Percentiles rank a stretch among this genome's conserved stretches.
Evolutionary conservation across 2,113 vertebrate genomes (phyloP).

Genomic region (Hippolais icterina): DNA sequence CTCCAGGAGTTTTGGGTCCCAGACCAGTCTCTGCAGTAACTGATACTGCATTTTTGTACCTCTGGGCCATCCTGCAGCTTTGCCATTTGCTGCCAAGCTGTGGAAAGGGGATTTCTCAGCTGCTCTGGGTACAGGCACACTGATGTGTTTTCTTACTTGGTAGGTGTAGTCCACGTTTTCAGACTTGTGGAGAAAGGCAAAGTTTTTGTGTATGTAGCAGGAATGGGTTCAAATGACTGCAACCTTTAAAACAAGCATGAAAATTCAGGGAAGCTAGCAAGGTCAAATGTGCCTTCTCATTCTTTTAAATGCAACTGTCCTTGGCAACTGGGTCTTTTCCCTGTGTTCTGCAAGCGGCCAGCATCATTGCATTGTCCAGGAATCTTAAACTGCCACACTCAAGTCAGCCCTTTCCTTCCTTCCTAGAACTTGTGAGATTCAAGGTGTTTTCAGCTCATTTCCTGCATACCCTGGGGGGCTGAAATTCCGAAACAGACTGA

Average conservation of each 20-base stretch:
- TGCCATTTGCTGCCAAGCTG: not conserved
- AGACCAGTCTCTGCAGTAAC: not conserved
- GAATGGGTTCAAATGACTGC: not conserved
- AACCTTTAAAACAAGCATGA: not conserved
- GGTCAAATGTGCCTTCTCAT: not conserved
- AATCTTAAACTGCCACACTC: not conserved
- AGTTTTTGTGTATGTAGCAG: not conserved
- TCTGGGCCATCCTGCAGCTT: not conserved
- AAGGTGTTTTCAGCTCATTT: not conserved
- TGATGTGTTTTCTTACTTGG: not conserved
- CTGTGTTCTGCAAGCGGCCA: not conserved
- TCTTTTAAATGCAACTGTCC: not conserved
- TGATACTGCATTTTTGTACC: not conserved
- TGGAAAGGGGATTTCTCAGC: not conserved
- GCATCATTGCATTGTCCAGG: not conserved
- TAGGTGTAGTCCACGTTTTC: not conserved
- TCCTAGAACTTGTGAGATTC: accelerated
- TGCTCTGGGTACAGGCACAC: not conserved
- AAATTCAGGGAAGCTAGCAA: not conserved
- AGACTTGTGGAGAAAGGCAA: not conserved
- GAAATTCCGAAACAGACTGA: not conserved
- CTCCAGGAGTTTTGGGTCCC: not conserved
- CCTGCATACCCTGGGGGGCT: not conserved
- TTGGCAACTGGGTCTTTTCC: not conserved
- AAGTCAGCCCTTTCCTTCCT: not conserved